Base-by-base conservation (phyloP, 2,113 vertebrate species). In the Rhombomys opimus region DNA sequence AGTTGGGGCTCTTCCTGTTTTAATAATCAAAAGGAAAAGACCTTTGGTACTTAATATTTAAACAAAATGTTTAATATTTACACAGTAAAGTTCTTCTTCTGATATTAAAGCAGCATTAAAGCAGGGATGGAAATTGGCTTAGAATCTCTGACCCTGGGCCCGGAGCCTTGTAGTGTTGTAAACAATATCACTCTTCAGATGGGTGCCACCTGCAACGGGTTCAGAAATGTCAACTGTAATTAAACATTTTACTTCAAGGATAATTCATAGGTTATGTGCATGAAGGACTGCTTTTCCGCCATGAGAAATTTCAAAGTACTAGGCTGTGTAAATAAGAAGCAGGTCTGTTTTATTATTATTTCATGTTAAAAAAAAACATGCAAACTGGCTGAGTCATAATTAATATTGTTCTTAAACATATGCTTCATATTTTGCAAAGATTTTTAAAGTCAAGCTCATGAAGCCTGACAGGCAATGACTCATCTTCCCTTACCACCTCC, bases 51-150 rank as follows among this genome's bases (percentile, higher is more conserved):
- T 98, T 97, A 98, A 98, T 97, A 93, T 97, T 98, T 97, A 98
- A 98, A 97, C 95, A 98, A 98, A 98, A 97, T 80, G 59, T 97
- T 98, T 98, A 98, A 97, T 97, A 98, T 98, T 98, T 98, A 98
- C 96, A 97, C 67, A 94, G 91, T 98, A 98, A 98, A 98, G 93
- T 97, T 98, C 93, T 87, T 85, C 97, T 98, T 98, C 97, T 97
- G 96, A 96, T 98, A 98, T 89, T 93, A 97, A 95, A 94, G 95
- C 94, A 97, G 94, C 90, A 98, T 96, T 97, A 98, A 97, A 35
- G 93, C 91, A 94, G 91, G 95, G 96, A 95, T 97, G 94, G 96
- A 98, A 98, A 97, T 89, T 97, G 92, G 73, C 98, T 97, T 98
- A 91, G 95, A 96, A 96, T 97, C 96, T 97, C 97, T 97, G 93